phyloP scores from a whole-genome alignment of 2,888 invertebrate genomes.

The Chymomyza amoena region DNA sequence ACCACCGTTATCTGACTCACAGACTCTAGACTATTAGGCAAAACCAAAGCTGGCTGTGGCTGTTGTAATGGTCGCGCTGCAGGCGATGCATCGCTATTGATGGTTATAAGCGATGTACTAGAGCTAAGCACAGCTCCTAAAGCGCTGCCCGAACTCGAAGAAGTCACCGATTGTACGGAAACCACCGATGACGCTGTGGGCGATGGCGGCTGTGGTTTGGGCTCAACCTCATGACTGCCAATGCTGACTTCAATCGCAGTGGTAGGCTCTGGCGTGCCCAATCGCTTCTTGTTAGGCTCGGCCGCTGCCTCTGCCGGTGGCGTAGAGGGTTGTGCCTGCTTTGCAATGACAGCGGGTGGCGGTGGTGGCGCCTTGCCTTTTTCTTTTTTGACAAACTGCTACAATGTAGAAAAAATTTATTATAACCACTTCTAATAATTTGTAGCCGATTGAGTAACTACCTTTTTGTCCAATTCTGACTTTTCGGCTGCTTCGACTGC shows the following conservation, averaged over 20 bases:
- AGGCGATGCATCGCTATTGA: conserved; percentile 75
- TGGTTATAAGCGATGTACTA: conserved; percentile 77
- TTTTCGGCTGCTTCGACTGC: conserved; percentile 48
- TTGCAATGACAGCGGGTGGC: conserved; percentile 67
- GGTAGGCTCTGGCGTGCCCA: conserved; percentile 34
- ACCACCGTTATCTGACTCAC: conserved; percentile 91
- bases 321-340: conserved; percentile 8
- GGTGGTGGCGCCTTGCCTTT: conserved; percentile 91
- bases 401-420: neutral
- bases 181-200: conserved; percentile 72
- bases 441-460: conserved; percentile 27
- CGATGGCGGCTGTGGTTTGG: conserved; percentile 67
- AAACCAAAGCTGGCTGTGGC: conserved; percentile 78
- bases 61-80: conserved; percentile 63
- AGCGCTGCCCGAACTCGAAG: conserved; percentile 47
- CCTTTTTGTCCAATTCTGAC: conserved; percentile 77
- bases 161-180: conserved; percentile 67
- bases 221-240: conserved; percentile 54
- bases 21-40: conserved; percentile 87
- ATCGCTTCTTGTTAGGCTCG: conserved; percentile 29
- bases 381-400: conserved; percentile 84
- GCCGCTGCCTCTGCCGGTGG: conserved; percentile 6
- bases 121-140: conserved; percentile 66
- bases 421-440: neutral
- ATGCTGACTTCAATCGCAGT: conserved; percentile 61